A percentile compares a stretch with the other conserved stretches of the same genome.
Evolutionary conservation across 1,140 invertebrate species (phyloP).

Genomic region (Calliopsis andreniformis): DNA sequence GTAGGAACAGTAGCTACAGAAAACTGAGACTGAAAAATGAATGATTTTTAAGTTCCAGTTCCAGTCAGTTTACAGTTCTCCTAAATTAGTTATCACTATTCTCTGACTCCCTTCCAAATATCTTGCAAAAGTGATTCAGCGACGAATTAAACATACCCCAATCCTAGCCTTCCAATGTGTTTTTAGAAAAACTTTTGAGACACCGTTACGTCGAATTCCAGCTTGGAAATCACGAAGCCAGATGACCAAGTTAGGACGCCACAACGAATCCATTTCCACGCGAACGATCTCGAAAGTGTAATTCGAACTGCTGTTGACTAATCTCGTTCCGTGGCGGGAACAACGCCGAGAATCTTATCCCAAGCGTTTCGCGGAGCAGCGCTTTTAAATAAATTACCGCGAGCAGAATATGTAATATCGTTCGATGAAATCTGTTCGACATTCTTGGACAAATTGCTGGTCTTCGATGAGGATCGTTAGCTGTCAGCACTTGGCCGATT

Average conservation of each 20-base stretch:
- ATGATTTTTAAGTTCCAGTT: too few species aligned
- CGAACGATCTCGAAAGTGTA: slow-evolving; percentile 6
- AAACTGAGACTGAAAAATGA: too few species aligned
- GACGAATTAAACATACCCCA: too few species aligned
- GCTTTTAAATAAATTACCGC: not conserved
- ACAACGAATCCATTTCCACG: not conserved
- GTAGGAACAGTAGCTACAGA: too few species aligned
- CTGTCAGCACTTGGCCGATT: not conserved
- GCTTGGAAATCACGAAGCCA: slow-evolving; percentile 29
- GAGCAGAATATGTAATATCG: not conserved
- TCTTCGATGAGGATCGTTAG: not conserved
- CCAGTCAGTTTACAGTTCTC: too few species aligned
- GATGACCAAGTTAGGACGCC: slow-evolving; percentile 32
- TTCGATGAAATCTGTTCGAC: not conserved
- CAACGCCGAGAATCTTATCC: slow-evolving; percentile 5
- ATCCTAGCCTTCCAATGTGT: not conserved
- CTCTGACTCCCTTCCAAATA: too few species aligned
- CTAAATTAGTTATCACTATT: too few species aligned
- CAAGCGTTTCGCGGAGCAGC: not conserved
- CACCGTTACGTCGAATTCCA: not conserved
- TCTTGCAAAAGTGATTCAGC: too few species aligned
- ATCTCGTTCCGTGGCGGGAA: not conserved
- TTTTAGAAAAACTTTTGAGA: not conserved
- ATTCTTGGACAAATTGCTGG: not conserved
- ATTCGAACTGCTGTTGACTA: slow-evolving; percentile 85